Base-by-base conservation (phyloP, 2,797 vertebrate species). In the Clangula hyemalis region DNA sequence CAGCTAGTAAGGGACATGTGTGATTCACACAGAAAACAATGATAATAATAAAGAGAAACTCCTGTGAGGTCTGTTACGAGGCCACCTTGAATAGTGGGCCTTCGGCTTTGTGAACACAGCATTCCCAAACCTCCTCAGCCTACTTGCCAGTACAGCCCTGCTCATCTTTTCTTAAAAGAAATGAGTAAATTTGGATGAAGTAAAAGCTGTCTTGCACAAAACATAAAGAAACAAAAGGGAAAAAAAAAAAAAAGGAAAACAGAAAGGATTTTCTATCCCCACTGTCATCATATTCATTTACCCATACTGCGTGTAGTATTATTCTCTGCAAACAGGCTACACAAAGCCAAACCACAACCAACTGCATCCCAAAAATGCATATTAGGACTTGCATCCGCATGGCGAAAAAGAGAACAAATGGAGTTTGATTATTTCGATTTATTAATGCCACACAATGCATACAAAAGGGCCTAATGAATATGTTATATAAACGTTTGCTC, bases 381-480 rank as follows among this genome's bases (percentile, higher is more conserved):
- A 76, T 82, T 64, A 90, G 57, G 85, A 77, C 45, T 91, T 82
- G 45, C 32, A 86, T 91, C 57, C 2, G 0, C 60, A 58, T 47
- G 34, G 74, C n/a, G 25, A 74, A 90, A 86, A 73, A 69, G 38
- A 85, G 76, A 93, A 94, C 66, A 96, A 97, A 91, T 85, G 57
- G 61, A 89, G 57, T 57, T 81, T 90, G 93, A 94, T 95, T 95
- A 91, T 89, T 95, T 94, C 91, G 91, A 58, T 79, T 94, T 91
- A 81, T 81, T 77, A 51, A 88, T 74, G 80, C 62, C 25, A 49
- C 61, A 94, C 71, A 85, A 87, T 62, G 49, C 51, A 85, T 74
- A 93, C 74, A 85, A 95, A 94, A 53, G 36, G 53, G 64, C 56
- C 39, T 84, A 73, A 61, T 8, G 3, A 93, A 79, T 74, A 84